Conservation (phyloP, 2,113 vertebrate genomes). For the Lepisosteus osseus region DNA sequence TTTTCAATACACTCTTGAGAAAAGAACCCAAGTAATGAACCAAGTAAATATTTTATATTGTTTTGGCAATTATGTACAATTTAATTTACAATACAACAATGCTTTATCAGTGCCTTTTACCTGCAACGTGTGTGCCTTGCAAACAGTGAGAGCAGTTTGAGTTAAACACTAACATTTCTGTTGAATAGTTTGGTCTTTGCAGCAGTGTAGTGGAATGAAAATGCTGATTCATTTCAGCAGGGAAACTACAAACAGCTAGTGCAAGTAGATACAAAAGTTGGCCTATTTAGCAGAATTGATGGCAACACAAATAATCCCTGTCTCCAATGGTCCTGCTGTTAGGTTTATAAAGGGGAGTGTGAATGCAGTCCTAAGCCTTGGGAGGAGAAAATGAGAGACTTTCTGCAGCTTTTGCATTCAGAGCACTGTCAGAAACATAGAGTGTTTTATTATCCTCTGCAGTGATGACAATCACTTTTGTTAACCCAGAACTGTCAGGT, state of each 20-base stretch:
- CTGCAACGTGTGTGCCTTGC: no score
- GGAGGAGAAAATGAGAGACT: slow-evolving; percentile 14
- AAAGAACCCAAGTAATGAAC: no score
- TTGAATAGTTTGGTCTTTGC: background rate
- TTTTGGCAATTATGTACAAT: no score
- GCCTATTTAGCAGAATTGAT: slow-evolving; percentile 69
- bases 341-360: slow-evolving; percentile 6
- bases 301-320: slow-evolving; percentile 44
- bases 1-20: no score
- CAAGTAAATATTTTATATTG: no score
- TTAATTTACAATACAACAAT: no score
- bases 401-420: slow-evolving; percentile 9
- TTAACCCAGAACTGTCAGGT: slow-evolving; percentile 62
- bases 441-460: slow-evolving; percentile 44
- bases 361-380: slow-evolving; percentile 28
- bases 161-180: no score
- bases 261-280: slow-evolving; percentile 44
- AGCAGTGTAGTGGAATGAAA: slow-evolving; percentile 24
- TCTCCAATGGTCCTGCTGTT: slow-evolving; percentile 11
- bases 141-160: no score
- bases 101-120: no score
- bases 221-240: slow-evolving; percentile 42
- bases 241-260: slow-evolving; percentile 32
- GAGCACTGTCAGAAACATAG: slow-evolving; percentile 23
- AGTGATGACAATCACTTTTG: slow-evolving; percentile 45